Conservation (phyloP, 2,888 invertebrate genomes). For the Eilema depressum region DNA sequence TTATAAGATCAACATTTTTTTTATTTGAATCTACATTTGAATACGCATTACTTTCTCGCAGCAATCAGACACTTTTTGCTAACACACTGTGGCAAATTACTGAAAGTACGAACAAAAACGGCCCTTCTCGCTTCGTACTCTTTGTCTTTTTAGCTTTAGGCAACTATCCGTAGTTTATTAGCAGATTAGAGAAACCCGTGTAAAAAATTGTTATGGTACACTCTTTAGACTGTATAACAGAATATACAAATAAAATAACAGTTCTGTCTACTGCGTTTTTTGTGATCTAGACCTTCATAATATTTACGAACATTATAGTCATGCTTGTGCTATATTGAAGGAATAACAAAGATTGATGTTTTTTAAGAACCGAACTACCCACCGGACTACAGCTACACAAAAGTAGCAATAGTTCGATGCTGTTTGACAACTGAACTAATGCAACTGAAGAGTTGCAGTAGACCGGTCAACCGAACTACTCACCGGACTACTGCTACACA, state of each 20-base stretch:
- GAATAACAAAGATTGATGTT: too few species aligned
- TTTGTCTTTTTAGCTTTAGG: conserved; percentile 18
- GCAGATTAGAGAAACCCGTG: conserved; percentile 33
- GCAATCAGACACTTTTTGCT: conserved; percentile 33
- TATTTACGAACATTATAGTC: too few species aligned
- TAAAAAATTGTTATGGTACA: conserved; percentile 20
- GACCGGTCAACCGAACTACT: too few species aligned
- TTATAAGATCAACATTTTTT: conserved; percentile 7
- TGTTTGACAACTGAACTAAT: too few species aligned
- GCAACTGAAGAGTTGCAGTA: too few species aligned
- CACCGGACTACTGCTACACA: too few species aligned
- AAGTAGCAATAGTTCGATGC: too few species aligned
- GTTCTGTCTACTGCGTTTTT: neutral
- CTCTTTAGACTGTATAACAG: neutral
- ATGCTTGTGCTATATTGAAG: too few species aligned
- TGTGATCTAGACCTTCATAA: neutral
- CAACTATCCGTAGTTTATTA: conserved; percentile 10
- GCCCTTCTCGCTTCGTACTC: conserved; percentile 32
- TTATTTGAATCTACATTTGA: conserved; percentile 20
- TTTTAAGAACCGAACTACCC: too few species aligned
- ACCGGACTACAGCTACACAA: too few species aligned
- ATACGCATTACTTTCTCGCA: conserved; percentile 36
- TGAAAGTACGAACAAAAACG: conserved; percentile 35
- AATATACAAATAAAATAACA: neutral
- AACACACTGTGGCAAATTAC: conserved; percentile 13